Conservation (phyloP, 64 coral and sea anemone species). For the Montipora capricornis region DNA sequence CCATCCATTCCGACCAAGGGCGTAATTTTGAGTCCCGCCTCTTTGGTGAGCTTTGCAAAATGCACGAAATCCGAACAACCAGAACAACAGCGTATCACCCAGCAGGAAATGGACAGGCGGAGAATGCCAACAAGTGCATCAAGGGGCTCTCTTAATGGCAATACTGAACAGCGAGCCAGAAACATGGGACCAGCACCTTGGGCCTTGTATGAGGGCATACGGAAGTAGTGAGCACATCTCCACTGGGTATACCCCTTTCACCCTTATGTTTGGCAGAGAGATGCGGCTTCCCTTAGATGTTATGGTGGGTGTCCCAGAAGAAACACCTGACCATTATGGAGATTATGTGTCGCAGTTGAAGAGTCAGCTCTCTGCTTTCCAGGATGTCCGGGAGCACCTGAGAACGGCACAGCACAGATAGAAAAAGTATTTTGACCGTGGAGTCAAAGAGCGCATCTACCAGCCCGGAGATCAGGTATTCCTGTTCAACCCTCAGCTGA, state of each 20-base stretch:
- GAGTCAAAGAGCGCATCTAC: slow-evolving; percentile 30
- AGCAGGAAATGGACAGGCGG: slow-evolving; percentile 43
- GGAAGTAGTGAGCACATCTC: slow-evolving; percentile 35
- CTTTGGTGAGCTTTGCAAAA: slow-evolving; percentile 29
- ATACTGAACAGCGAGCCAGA: not conserved
- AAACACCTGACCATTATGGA: slow-evolving; percentile 37
- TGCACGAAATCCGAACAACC: slow-evolving; percentile 35
- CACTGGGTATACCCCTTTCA: slow-evolving; percentile 29
- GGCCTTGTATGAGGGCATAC: slow-evolving; percentile 58
- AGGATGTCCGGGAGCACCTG: slow-evolving; percentile 56
- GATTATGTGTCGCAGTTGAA: slow-evolving; percentile 57
- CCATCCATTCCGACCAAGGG: slow-evolving; percentile 59
- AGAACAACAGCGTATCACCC: slow-evolving; percentile 65
- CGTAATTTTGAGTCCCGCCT: slow-evolving; percentile 54
- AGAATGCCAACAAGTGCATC: slow-evolving; percentile 37
- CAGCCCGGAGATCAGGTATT: slow-evolving; percentile 44
- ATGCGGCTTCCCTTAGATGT: slow-evolving; percentile 53
- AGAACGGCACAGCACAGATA: slow-evolving; percentile 40
- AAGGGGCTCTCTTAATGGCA: slow-evolving; percentile 54
- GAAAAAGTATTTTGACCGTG: slow-evolving; percentile 58
- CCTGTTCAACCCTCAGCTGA: slow-evolving; percentile 39
- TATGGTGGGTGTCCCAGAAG: slow-evolving; percentile 38
- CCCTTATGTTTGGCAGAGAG: slow-evolving; percentile 44
- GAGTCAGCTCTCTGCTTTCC: slow-evolving; percentile 38
- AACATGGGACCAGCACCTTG: slow-evolving; percentile 13